A percentile compares a stretch with the other conserved stretches of the same genome.
These are phyloP conservation scores for Drosophila kambysellisi DNA, from an alignment of 2,888 invertebrate genomes.

Conservation along the genomic window DNA sequence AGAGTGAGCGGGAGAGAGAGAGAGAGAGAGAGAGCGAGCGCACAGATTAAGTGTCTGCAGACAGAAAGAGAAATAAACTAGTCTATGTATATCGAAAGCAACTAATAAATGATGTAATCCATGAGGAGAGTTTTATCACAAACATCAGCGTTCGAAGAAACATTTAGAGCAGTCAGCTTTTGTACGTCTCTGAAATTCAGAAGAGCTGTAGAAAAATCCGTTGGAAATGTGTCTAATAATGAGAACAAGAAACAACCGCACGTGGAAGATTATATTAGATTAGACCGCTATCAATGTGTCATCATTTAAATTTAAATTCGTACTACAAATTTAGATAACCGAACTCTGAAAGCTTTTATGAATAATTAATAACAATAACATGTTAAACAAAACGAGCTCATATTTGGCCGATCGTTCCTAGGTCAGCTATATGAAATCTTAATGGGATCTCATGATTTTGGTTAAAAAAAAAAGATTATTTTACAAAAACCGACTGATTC, in stretches of 20 bases:
- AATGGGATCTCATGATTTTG: neutral
- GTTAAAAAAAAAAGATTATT: neutral
- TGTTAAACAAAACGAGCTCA: neutral
- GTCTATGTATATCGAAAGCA: slow-evolving; percentile 12
- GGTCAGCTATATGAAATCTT: neutral
- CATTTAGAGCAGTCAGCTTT: neutral
- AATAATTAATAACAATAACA: neutral
- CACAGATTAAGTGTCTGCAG: slow-evolving; percentile 1
- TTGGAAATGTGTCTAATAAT: neutral
- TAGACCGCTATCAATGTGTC: neutral
- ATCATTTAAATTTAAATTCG: neutral
- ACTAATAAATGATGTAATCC: slow-evolving; percentile 19
- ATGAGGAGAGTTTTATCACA: neutral
- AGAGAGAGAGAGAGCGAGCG: neutral
- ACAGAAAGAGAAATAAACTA: slow-evolving; percentile 19
- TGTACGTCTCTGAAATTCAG: neutral
- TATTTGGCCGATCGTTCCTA: neutral
- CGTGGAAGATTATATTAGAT: neutral
- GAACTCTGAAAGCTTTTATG: neutral
- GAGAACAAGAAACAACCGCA: neutral
- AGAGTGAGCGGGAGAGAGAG: neutral
- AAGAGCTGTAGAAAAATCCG: neutral
- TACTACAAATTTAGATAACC: neutral
- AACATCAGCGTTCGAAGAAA: neutral
- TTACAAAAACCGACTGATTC: neutral